Conservation (phyloP, 2,113 vertebrate genomes). For the Neoarius graeffei region DNA sequence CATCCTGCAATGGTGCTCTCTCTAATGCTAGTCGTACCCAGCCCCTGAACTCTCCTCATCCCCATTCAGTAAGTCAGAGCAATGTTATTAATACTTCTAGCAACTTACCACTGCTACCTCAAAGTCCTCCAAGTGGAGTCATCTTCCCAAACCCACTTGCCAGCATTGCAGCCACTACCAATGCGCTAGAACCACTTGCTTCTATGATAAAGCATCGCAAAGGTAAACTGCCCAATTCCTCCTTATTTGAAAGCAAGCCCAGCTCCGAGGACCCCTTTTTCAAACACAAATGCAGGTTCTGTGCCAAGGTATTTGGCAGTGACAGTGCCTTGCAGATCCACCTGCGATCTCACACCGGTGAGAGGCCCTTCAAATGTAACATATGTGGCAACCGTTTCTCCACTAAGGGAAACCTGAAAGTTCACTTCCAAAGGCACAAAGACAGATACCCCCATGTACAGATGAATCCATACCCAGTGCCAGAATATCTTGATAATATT, state of each 20-base stretch:
- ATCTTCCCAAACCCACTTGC: conserved; percentile 96
- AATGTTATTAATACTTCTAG: conserved; percentile 78
- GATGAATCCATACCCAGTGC: conserved; percentile 98
- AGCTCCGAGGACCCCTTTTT: conserved; percentile 94
- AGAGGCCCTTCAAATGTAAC: conserved; percentile 98
- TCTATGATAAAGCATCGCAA: conserved; percentile 94
- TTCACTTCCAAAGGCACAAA: conserved; percentile 98
- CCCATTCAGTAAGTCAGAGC: conserved; percentile 76
- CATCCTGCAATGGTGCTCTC: conserved; percentile 68
- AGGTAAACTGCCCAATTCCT: conserved; percentile 86
- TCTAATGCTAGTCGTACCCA: conserved; percentile 63
- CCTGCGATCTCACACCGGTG: conserved; percentile 95
- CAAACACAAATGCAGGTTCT: conserved; percentile 98
- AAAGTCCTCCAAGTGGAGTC: conserved; percentile 87
- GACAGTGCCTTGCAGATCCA: conserved; percentile 98
- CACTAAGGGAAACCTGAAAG: conserved; percentile 98
- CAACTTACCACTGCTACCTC: conserved; percentile 93
- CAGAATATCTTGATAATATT: conserved; percentile 96
- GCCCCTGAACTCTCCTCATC: conserved; percentile 75
- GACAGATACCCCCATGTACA: conserved; percentile 98
- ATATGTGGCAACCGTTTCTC: conserved; percentile 98
- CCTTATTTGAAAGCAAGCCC: conserved; percentile 90
- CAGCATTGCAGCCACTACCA: conserved; percentile 92
- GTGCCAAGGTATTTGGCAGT: conserved; percentile 99
- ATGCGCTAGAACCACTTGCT: conserved; percentile 86